Evolutionary conservation across 2,797 vertebrate species (phyloP).

Genomic region (Acanthopagrus latus): DNA sequence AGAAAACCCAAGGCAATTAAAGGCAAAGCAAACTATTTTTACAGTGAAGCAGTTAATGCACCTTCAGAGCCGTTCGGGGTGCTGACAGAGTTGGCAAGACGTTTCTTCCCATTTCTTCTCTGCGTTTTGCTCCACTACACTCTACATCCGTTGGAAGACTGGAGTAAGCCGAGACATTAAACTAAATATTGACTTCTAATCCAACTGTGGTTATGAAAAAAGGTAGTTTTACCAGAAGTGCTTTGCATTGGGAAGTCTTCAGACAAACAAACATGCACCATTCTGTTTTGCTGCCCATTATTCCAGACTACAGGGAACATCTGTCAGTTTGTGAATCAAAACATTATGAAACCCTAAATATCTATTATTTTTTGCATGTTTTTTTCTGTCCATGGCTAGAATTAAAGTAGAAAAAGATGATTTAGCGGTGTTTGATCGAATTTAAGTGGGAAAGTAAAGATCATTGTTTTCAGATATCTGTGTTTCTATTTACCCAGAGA

Average conservation of each 20-base stretch:
- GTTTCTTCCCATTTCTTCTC: not conserved
- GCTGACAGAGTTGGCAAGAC: not conserved
- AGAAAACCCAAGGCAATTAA: not conserved
- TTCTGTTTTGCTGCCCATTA: not conserved
- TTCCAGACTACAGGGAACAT: not conserved
- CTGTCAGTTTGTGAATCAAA: conserved; percentile 6
- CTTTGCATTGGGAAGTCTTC: not conserved
- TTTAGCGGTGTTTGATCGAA: not conserved
- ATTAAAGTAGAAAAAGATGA: not conserved
- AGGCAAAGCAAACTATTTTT: not conserved
- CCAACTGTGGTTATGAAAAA: not conserved
- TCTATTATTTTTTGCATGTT: not conserved
- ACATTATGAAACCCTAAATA: not conserved
- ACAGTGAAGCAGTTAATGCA: not conserved
- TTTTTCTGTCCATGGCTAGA: not conserved
- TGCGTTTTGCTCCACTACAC: conserved; percentile 6
- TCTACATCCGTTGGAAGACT: not conserved
- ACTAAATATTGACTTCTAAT: conserved; percentile 1
- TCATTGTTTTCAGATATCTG: not conserved
- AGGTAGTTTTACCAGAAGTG: not conserved
- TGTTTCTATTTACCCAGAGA: not conserved
- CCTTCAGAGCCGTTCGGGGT: not conserved
- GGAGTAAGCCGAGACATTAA: not conserved
- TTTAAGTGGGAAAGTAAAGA: not conserved
- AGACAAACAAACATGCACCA: conserved; percentile 2